These are phyloP conservation scores for Melieria picta DNA, from an alignment of 2,888 invertebrate species.

Conservation along the genomic window DNA sequence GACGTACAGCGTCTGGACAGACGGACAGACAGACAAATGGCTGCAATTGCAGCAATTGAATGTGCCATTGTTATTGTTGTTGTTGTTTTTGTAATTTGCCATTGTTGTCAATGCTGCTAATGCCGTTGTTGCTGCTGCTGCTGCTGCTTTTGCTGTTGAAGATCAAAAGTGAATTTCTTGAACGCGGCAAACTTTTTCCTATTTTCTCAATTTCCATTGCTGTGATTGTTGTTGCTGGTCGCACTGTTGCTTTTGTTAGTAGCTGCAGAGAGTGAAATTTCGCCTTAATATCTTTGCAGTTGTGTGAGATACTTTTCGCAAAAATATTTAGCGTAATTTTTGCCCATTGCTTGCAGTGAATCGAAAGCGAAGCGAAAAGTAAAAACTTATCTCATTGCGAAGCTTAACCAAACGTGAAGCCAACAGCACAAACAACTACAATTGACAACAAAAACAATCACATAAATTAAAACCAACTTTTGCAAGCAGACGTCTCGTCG, in stretches of 20 bases:
- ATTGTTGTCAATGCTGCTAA: not conserved
- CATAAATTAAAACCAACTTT: no score
- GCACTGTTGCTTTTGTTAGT: no score
- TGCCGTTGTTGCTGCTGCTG: constrained; percentile 3
- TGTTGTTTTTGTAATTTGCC: not conserved
- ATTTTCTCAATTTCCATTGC: not conserved
- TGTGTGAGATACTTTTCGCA: not conserved
- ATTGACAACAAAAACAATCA: no score
- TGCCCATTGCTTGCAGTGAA: constrained; percentile 25
- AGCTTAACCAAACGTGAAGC: no score
- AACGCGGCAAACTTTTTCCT: constrained; percentile 12
- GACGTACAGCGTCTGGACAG: not conserved
- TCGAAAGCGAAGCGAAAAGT: no score
- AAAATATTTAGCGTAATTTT: constrained; percentile 24
- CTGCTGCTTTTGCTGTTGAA: constrained; percentile 2
- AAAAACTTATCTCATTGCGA: no score
- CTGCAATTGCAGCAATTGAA: not conserved
- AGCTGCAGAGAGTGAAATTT: no score
- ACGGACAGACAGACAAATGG: not conserved
- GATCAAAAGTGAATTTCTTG: constrained; percentile 27
- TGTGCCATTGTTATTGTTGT: not conserved
- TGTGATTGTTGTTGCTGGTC: no score
- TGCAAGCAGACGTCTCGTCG: no score
- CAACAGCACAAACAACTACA: no score
- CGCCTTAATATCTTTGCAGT: no score